A percentile compares a stretch with the other conserved stretches of the same genome.
These are phyloP conservation scores for Mastomys coucha DNA, from an alignment of 2,113 vertebrate species.

Conservation along the genomic window DNA sequence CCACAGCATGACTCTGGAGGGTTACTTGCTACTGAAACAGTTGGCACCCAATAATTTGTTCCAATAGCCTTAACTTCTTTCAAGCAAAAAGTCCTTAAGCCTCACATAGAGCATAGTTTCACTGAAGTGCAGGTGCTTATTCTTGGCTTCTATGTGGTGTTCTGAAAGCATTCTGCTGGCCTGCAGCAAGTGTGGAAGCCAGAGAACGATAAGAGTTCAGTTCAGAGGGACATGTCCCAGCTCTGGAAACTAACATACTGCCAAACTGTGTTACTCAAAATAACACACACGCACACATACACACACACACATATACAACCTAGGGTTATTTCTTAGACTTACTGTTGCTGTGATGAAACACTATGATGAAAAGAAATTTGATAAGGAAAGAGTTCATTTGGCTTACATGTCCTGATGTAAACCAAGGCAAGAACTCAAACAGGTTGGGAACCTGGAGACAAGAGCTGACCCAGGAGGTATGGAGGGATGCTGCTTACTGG, in stretches of 20 bases:
- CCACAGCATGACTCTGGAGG: neutral
- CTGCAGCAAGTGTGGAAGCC: neutral
- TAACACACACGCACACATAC: neutral
- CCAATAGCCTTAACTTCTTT: slow-evolving; percentile 39
- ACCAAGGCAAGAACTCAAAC: neutral
- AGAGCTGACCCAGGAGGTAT: neutral
- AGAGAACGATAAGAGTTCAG: neutral
- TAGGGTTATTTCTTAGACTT: neutral
- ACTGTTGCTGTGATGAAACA: neutral
- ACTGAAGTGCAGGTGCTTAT: neutral
- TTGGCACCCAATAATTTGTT: slow-evolving; percentile 22
- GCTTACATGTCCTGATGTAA: neutral
- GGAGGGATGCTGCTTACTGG: neutral
- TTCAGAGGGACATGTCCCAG: slow-evolving; percentile 5
- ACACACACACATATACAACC: neutral
- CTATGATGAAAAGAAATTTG: neutral
- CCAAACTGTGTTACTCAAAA: slow-evolving; percentile 16
- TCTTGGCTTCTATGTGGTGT: neutral
- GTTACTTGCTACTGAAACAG: neutral
- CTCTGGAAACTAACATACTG: neutral
- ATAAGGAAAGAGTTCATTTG: neutral
- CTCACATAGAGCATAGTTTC: neutral
- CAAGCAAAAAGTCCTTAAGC: slow-evolving; percentile 50
- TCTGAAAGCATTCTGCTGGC: slow-evolving; percentile 6
- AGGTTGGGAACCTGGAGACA: neutral